These are phyloP conservation scores for Nymphalis polychloros DNA, from an alignment of 2,888 invertebrate species.

Conservation along the genomic window DNA sequence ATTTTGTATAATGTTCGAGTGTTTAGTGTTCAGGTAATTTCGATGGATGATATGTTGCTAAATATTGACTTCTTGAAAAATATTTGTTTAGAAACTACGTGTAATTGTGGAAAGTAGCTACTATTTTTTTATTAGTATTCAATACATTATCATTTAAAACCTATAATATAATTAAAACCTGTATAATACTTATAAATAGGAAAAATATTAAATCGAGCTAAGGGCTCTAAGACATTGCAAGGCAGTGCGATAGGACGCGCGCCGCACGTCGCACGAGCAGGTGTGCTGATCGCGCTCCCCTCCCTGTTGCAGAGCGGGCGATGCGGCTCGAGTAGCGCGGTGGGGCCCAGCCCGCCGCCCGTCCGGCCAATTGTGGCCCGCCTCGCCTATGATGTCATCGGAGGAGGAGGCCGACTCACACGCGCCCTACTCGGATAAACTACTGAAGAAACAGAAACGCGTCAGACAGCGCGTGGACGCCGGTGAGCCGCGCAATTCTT, in stretches of 20 bases:
- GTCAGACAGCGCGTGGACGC: conserved; percentile 98
- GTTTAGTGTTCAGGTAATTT: conserved; percentile 1
- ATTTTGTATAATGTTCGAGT: background rate
- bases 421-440: conserved; percentile 96
- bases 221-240: conserved; percentile 19
- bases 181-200: background rate
- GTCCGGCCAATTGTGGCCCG: conserved; percentile 90
- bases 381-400: conserved; percentile 97
- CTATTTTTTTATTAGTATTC: background rate
- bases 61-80: conserved; percentile 6
- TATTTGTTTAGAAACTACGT: background rate
- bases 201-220: conserved; percentile 13
- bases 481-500: conserved; percentile 96
- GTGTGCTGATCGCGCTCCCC: conserved; percentile 73
- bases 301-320: conserved; percentile 78
- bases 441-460: conserved; percentile 95
- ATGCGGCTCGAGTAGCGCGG: conserved; percentile 78
- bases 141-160: background rate
- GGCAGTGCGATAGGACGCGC: conserved; percentile 41
- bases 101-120: conserved; percentile 29
- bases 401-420: conserved; percentile 97
- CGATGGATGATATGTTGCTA: background rate
- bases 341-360: conserved; percentile 82
- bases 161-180: background rate
- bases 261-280: conserved; percentile 61